Evolutionary conservation across 2,113 vertebrate genomes (phyloP).

Genomic region (Gallinago paraguaiae): DNA sequence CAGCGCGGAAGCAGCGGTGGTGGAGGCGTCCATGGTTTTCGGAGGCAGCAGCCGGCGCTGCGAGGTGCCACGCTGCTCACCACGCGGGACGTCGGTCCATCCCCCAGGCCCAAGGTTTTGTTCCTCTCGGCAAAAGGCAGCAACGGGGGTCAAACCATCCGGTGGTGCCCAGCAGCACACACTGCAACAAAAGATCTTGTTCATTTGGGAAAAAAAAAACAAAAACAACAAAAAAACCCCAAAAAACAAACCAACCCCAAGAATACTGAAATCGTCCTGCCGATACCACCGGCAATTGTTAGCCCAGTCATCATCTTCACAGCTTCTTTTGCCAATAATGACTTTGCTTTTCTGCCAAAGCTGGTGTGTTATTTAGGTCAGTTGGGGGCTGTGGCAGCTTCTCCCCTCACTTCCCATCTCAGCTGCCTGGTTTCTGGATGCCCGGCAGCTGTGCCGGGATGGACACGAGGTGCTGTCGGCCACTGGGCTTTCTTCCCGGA

Average conservation of each 20-base stretch:
- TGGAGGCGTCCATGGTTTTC: neutral
- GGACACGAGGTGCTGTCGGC: neutral
- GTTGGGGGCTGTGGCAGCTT: neutral
- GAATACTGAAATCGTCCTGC: neutral
- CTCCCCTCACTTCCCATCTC: neutral
- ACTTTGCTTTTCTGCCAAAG: neutral
- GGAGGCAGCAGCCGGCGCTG: neutral
- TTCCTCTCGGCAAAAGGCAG: neutral
- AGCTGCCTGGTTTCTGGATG: neutral
- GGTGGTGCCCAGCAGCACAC: neutral
- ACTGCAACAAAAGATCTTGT: neutral
- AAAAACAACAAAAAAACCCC: neutral
- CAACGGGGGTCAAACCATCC: neutral
- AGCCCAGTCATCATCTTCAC: constrained; percentile 28
- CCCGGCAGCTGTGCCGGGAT: rapidly evolving
- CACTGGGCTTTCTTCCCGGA: neutral
- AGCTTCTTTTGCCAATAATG: constrained; percentile 51
- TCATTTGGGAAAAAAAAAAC: neutral
- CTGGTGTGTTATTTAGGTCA: constrained; percentile 44
- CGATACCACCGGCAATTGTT: neutral
- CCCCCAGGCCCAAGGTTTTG: neutral
- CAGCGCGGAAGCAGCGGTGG: neutral
- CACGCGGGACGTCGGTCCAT: rapidly evolving
- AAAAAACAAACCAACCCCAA: neutral
- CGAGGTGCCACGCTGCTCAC: neutral